Base-by-base conservation (phyloP, 2,113 vertebrate genomes). In the Seriola quinqueradiata region DNA sequence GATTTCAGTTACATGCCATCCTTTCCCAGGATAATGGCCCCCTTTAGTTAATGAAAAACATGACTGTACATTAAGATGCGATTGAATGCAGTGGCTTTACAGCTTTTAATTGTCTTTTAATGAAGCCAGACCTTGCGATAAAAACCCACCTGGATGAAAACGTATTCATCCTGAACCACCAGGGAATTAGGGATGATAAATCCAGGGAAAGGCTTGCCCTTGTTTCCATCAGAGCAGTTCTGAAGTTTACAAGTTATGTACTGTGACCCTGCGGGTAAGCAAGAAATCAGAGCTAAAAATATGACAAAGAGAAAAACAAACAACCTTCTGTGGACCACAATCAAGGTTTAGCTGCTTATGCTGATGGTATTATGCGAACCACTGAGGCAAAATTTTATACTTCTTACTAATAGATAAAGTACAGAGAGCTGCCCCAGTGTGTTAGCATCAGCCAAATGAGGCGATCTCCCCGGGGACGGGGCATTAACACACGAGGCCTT, bases 81-180 rank as follows among this genome's bases (percentile, higher is more conserved):
- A 88, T 78, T 50, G 83, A 87, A 90, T 46, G 83, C 66, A 70
- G 81, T 28, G 59, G 65, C 83, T 91, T 88, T 91, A 89, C 71
- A 83, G 90, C 82, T 86, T 92, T 92, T 92, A 92, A 94, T 91
- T 84, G 85, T 85, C 76, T 90, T 91, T 93, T 93, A 92, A 93
- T 92, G 90, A 92, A 90, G 88, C 88, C 85, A 87, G 86, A 90
- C 85, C 83, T 85, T 52, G 87, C 63, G 75, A 84, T 91, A 84
- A 95, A 92, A 91, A 90, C 95, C 89, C 92, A 98, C 97, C 97
- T 98, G 97, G 89, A 98, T 97, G 93, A 98, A 98, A 88, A 97
- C 97, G 52, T 98, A 98, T 90, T 98, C 96, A 89, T 98, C 97
- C 92, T 98, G 97, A 86, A 98, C 97, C 60, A 98, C 97, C 91